Conservation (phyloP, 1,140 invertebrate species). For the Leptestheria dahalacensis region DNA sequence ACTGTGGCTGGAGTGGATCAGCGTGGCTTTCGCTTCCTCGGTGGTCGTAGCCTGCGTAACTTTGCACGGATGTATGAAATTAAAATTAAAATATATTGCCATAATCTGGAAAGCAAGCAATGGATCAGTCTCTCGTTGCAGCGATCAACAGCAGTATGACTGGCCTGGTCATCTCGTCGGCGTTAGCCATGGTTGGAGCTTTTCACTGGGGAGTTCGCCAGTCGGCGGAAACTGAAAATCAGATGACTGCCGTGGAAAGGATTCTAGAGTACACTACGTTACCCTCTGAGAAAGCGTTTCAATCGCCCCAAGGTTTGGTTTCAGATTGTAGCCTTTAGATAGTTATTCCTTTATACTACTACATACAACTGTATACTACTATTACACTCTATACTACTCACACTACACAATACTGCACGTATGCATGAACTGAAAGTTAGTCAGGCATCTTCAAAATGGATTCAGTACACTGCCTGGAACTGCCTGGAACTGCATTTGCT, state of each 20-base stretch:
- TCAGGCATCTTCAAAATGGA: no score
- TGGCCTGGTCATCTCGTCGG: slow-evolving; percentile 35
- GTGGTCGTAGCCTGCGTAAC: slow-evolving; percentile 45
- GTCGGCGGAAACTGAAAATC: slow-evolving; percentile 30
- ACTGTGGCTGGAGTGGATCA: slow-evolving; percentile 52
- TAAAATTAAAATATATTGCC: not conserved
- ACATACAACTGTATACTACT: no score
- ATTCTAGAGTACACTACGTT: slow-evolving; percentile 33
- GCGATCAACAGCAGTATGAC: slow-evolving; percentile 27
- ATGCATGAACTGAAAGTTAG: no score
- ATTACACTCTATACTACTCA: no score
- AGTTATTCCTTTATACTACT: no score
- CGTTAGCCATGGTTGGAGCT: slow-evolving; percentile 34
- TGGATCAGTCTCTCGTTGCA: no score
- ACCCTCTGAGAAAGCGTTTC: slow-evolving; percentile 25
- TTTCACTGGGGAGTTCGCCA: slow-evolving; percentile 40
- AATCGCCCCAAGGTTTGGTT: slow-evolving; percentile 24
- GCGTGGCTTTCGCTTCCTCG: slow-evolving; percentile 44
- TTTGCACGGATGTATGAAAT: slow-evolving; percentile 18
- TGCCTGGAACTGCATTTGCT: no score
- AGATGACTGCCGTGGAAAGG: slow-evolving; percentile 38
- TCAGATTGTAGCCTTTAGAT: no score
- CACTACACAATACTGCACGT: no score
- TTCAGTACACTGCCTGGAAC: no score
- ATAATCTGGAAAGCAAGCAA: no score